Percentiles rank a stretch among this genome's conserved stretches.
Conservation (phyloP, 1,140 invertebrate species). For the Oedothorax gibbosus region DNA sequence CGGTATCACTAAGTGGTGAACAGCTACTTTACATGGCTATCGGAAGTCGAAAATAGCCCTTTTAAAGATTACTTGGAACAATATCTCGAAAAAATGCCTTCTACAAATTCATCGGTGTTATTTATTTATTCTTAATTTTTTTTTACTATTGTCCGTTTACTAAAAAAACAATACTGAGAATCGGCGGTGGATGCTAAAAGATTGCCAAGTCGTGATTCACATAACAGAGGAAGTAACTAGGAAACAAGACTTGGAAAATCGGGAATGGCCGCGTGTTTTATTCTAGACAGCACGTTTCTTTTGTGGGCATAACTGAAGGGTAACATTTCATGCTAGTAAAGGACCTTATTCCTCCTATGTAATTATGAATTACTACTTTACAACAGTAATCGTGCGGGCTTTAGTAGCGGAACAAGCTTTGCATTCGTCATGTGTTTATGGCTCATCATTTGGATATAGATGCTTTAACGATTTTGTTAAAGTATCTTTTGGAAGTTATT, state of each 20-base stretch:
- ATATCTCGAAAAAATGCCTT: neutral
- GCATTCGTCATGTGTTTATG: too few relatives aligned
- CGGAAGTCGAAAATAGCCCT: conserved; percentile 38
- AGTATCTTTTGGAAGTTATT: too few relatives aligned
- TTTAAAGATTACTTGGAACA: conserved; percentile 19
- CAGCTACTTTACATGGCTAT: neutral
- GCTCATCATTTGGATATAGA: too few relatives aligned
- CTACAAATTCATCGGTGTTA: neutral
- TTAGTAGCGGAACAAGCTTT: too few relatives aligned
- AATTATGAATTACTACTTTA: too few relatives aligned
- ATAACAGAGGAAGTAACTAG: conserved; percentile 5
- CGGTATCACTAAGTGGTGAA: conserved; percentile 17
- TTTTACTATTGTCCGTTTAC: too few relatives aligned
- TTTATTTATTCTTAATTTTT: too few relatives aligned
- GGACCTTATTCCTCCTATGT: too few relatives aligned
- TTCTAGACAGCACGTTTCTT: conserved; percentile 12
- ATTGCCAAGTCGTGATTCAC: conserved; percentile 28
- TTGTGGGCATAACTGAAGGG: conserved; percentile 5
- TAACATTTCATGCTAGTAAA: too few relatives aligned
- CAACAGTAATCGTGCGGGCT: too few relatives aligned
- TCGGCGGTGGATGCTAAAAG: conserved; percentile 2
- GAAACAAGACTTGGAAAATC: neutral
- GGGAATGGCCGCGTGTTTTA: neutral
- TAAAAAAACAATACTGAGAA: conserved; percentile 24
- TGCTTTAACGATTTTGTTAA: too few relatives aligned